phyloP scores from a whole-genome alignment of 2,888 invertebrate species.

The Gymnoscelis rufifasciata region DNA sequence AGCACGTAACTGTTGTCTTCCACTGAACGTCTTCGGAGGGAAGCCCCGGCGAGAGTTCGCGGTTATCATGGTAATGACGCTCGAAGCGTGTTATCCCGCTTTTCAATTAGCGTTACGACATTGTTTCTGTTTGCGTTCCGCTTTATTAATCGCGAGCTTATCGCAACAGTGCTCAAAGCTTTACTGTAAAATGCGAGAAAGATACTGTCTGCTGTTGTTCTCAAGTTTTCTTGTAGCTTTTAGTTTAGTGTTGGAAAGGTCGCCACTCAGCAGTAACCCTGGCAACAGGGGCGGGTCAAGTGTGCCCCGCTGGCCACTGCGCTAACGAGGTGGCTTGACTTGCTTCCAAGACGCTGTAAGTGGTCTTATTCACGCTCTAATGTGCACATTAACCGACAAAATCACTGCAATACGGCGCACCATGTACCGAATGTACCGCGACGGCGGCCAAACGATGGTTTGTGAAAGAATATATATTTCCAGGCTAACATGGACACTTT shows the following conservation, averaged over 20 bases:
- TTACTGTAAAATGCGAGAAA: no score
- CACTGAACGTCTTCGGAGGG: no score
- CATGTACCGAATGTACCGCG: neutral
- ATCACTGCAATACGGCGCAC: neutral
- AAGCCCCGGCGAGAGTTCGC: neutral
- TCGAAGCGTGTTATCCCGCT: neutral
- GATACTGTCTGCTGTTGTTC: no score
- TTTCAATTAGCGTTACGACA: neutral
- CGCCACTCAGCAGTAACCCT: neutral
- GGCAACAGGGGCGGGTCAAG: slow-evolving; percentile 9
- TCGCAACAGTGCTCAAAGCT: no score
- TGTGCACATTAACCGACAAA: neutral
- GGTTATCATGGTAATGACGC: neutral
- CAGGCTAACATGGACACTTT: neutral
- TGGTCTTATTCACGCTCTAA: neutral
- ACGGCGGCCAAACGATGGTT: neutral
- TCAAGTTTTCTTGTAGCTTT: no score
- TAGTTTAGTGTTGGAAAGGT: no score
- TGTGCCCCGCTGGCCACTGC: slow-evolving; percentile 10
- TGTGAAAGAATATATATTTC: neutral
- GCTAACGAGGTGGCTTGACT: slow-evolving; percentile 17
- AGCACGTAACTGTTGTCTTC: no score
- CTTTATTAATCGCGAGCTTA: neutral
- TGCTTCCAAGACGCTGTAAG: slow-evolving; percentile 10
- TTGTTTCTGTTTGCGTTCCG: neutral